These are phyloP conservation scores for Hippolais icterina DNA, from an alignment of 2,113 vertebrate species.

Conservation along the genomic window DNA sequence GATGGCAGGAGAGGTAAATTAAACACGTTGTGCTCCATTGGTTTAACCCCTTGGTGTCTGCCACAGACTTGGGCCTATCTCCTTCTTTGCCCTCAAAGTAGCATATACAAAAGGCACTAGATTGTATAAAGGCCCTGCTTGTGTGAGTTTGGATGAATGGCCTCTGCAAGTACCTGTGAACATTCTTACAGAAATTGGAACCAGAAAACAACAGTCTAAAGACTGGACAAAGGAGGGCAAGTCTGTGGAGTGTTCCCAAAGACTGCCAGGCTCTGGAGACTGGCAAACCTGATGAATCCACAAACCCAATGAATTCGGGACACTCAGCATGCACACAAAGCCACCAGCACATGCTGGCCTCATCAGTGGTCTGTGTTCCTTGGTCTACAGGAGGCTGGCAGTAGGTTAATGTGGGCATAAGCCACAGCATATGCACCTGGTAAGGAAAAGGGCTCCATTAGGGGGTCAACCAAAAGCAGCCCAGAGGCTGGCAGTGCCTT, in stretches of 20 bases:
- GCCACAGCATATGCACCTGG: accelerated
- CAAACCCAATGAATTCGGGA: neutral
- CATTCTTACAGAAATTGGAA: accelerated
- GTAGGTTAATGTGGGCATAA: neutral
- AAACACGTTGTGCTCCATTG: neutral
- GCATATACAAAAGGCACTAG: neutral
- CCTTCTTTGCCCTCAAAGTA: neutral
- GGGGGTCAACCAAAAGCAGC: neutral
- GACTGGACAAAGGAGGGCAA: neutral
- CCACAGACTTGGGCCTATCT: neutral
- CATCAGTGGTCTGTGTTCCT: neutral
- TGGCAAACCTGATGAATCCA: neutral
- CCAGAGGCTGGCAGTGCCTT: neutral
- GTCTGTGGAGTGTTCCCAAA: neutral
- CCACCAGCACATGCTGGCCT: neutral
- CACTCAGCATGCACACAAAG: neutral
- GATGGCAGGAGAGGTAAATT: neutral
- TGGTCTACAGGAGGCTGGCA: neutral
- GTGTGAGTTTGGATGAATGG: neutral
- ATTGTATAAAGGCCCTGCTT: neutral
- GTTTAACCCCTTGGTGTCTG: neutral
- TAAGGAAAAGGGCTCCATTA: neutral
- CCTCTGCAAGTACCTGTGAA: neutral
- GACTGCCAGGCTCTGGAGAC: neutral
- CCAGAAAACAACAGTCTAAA: neutral